A percentile compares a stretch with the other conserved stretches of the same genome.
phyloP scores from a whole-genome alignment of 2,797 vertebrate genomes.

The Argya squamiceps region DNA sequence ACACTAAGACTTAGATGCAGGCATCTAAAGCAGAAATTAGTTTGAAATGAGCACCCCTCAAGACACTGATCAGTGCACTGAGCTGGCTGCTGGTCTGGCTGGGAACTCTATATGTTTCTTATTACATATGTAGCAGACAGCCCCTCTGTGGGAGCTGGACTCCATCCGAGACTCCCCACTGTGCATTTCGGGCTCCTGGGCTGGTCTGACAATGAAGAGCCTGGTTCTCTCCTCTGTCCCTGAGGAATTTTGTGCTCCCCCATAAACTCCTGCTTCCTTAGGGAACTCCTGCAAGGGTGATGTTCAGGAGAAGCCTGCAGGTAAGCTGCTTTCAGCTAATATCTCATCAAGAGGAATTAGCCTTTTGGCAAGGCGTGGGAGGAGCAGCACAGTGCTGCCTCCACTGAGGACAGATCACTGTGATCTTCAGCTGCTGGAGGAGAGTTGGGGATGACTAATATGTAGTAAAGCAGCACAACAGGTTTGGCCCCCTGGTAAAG shows the following conservation, averaged over 20 bases:
- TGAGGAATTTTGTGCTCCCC: fast-evolving
- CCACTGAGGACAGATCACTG: background rate
- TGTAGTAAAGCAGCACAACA: background rate
- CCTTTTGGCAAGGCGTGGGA: background rate
- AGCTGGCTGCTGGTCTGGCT: background rate
- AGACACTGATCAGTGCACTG: background rate
- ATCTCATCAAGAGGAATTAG: background rate
- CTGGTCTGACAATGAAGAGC: fast-evolving
- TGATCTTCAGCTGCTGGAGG: background rate
- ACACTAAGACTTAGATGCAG: background rate
- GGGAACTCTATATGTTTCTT: background rate
- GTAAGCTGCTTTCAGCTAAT: background rate
- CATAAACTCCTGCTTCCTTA: background rate
- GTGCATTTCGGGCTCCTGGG: background rate
- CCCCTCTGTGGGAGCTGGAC: fast-evolving
- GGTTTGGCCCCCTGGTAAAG: background rate
- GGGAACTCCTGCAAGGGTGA: background rate
- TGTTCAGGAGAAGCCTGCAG: background rate
- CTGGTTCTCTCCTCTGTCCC: fast-evolving
- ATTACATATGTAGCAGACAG: background rate
- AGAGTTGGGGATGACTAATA: constrained; percentile 12
- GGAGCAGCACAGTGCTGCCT: background rate
- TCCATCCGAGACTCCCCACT: fast-evolving
- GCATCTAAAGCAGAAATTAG: background rate
- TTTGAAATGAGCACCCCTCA: background rate